Evolutionary conservation across 2,888 invertebrate species (phyloP), one percentile per base, ranked within the genome.

Genomic region (Achlya flavicornis): DNA sequence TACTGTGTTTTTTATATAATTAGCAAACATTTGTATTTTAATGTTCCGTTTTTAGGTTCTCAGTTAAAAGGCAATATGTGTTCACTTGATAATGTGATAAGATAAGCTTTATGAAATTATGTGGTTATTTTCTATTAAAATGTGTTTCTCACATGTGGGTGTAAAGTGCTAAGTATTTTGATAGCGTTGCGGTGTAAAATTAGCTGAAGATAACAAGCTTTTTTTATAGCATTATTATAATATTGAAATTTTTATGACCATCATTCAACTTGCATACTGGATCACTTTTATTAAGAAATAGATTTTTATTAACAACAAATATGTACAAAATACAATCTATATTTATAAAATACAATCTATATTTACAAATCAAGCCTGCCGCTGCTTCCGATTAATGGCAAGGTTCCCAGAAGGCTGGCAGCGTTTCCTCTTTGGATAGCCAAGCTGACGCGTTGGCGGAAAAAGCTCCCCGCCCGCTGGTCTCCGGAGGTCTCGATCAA

Each of bases 21-120:
- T 85, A 86, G 80, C 77, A 59, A 75, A 79, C 81, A 83, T 84
- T 83, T 82, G 77, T 80, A 79, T 83, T n/a, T 80, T 85, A 83
- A 84, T 79, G 74, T 75, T 71, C 65, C 63, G 65, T 69, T 64
- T 78, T 69, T 69, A 74, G 70, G 76, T 71, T 69, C 72, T 72
- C 74, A 74, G 70, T 80, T 69, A 79, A 73, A 77, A 75, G 70
- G 67, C 73, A 73, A 74, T 73, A 69, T 68, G 63, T 68, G 72
- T 78, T 74, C 66, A 71, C 71, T 70, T 72, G 72, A 68, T 78
- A 66, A 11, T 46, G 61, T 69, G 70, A 70, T 73, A 64, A 79
- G 79, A 78, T 80, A 80, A 69, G 48, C 57, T 67, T 74, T 71
- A 79, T 75, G 64, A 68, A 63, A 65, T 61, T 3, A 72, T 74